Evolutionary conservation across 2,888 invertebrate species (phyloP).

Genomic region (Trachelus stipa): DNA sequence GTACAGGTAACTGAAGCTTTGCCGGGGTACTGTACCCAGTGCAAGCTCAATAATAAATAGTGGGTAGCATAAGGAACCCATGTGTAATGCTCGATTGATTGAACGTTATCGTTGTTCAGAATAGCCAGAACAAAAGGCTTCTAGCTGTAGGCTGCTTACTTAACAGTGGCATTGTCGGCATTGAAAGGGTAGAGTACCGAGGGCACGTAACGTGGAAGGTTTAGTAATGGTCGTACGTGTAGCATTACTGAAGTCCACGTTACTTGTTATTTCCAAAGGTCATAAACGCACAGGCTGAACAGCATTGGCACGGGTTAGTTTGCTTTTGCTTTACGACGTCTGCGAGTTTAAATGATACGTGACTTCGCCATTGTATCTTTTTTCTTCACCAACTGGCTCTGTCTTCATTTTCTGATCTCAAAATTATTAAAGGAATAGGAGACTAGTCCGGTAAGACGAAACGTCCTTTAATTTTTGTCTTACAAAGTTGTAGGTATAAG

Average conservation of each 20-base stretch:
- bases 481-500: neutral
- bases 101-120: neutral
- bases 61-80: neutral
- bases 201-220: neutral
- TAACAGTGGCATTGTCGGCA: neutral
- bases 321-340: neutral
- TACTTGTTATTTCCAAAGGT: constrained; percentile 1
- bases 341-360: constrained; percentile 3
- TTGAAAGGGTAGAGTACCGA: neutral
- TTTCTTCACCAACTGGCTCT: neutral
- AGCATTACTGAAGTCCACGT: neutral
- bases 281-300: neutral
- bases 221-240: constrained; percentile 5
- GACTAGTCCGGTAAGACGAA: neutral
- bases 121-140: neutral
- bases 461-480: no score
- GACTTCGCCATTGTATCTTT: neutral
- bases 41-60: neutral
- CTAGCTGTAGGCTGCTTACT: neutral
- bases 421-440: neutral
- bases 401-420: neutral
- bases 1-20: neutral
- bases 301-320: neutral
- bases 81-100: neutral
- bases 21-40: neutral